phyloP scores from a whole-genome alignment of 2,113 vertebrate genomes.

The Cyanoramphus novaezelandiae region DNA sequence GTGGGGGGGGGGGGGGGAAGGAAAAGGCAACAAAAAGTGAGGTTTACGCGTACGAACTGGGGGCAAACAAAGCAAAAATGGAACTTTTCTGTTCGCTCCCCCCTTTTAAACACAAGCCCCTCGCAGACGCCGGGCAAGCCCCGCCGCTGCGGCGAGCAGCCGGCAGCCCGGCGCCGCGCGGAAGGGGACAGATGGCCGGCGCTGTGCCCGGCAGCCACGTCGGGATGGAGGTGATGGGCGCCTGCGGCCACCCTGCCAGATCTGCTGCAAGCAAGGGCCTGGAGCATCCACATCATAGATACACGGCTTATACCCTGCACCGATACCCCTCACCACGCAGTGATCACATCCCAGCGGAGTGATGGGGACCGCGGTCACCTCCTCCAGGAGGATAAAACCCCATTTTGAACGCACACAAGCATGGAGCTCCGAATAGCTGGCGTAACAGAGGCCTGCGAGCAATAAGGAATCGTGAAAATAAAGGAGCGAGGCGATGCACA shows the following conservation, averaged over 20 bases:
- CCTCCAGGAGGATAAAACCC: not conserved
- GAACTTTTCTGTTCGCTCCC: not conserved
- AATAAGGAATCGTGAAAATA: not conserved
- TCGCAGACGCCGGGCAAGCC: slow-evolving; percentile 20
- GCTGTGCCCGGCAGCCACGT: not conserved
- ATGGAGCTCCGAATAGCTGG: not conserved
- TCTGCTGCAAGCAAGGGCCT: not conserved
- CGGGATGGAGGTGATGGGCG: not conserved
- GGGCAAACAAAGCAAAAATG: slow-evolving; percentile 51
- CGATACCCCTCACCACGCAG: not conserved
- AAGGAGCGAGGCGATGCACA: not conserved
- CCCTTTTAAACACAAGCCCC: not conserved
- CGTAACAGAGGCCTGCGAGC: not conserved
- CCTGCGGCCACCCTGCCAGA: not conserved
- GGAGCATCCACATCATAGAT: not conserved
- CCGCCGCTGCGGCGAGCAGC: slow-evolving; percentile 65
- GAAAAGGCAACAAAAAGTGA: not conserved
- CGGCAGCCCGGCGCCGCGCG: slow-evolving; percentile 52
- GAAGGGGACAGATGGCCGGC: slow-evolving; percentile 75
- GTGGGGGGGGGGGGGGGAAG: rapidly evolving
- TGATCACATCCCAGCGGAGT: rapidly evolving
- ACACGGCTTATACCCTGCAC: rapidly evolving
- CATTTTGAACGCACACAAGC: not conserved
- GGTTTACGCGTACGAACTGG: not conserved
- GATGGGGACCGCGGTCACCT: not conserved